Percentiles rank a stretch among this genome's conserved stretches.
phyloP scores from a whole-genome alignment of 2,888 invertebrate genomes.

The Drosophila maculinotata region DNA sequence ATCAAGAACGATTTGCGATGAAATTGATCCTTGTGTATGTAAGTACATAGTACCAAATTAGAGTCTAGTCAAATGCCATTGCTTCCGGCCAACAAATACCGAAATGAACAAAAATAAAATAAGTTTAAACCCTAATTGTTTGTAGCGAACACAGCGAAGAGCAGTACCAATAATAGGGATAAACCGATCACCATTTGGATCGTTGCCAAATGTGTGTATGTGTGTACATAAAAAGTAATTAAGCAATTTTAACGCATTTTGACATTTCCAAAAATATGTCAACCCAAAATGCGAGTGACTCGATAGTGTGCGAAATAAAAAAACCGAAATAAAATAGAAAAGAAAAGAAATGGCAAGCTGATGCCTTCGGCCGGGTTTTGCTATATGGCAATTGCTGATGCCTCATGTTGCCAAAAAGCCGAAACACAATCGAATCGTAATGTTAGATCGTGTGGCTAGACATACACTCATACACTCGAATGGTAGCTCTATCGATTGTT shows the following conservation, averaged over 20 bases:
- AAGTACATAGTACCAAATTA: slow-evolving; percentile 1
- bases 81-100: slow-evolving; percentile 12
- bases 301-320: slow-evolving; percentile 53
- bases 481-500: slow-evolving; percentile 23
- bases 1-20: too few species aligned
- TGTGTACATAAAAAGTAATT: slow-evolving; percentile 70
- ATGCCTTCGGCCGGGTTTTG: slow-evolving; percentile 57
- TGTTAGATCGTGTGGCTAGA: slow-evolving; percentile 58
- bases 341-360: slow-evolving; percentile 58
- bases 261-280: slow-evolving; percentile 81
- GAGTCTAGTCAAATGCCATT: background rate
- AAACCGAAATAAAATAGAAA: slow-evolving; percentile 1
- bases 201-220: slow-evolving; percentile 44
- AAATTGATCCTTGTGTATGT: slow-evolving; percentile 17
- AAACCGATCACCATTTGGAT: slow-evolving; percentile 43
- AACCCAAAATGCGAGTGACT: slow-evolving; percentile 46
- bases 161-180: slow-evolving; percentile 24
- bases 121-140: slow-evolving; percentile 20
- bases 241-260: slow-evolving; percentile 74
- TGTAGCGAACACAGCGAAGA: slow-evolving; percentile 11
- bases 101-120: background rate
- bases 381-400: slow-evolving; percentile 27
- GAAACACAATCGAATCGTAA: slow-evolving; percentile 58
- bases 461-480: slow-evolving; percentile 9
- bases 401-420: slow-evolving; percentile 63